Base-by-base conservation (phyloP, 2,797 vertebrate genomes). In the Chelidonichthys spinosus region DNA sequence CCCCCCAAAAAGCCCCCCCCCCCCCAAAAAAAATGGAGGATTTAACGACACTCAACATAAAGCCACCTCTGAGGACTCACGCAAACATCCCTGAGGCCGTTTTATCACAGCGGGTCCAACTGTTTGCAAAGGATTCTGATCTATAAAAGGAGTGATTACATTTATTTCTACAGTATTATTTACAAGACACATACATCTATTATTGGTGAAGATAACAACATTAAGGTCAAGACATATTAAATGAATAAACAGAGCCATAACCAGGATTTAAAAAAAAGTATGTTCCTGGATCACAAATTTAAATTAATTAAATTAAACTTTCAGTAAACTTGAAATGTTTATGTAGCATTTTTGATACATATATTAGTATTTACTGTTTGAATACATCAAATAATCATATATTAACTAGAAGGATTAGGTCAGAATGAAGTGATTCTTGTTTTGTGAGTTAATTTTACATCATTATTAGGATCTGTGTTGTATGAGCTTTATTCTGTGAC, bases 51-150 rank as follows among this genome's bases (percentile, higher is more conserved):
- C 68, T 47, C 69, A 81, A 64, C 63, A 81, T 59, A 62, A 68
- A 44, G 56, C 49, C 58, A 68, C 69, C 82, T 83, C 82, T 63
- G 47, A 65, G 67, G 79, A 82, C 43, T 40, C 37, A 52, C 18
- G 11, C 70, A 84, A 84, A 82, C 75, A 87, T 85, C 86, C 78
- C 76, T 49, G 47, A 59, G 47, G 40, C 59, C 17, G 49, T 84
- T 56, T 72, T 78, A 58, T 18, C 11, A 61, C 32, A 44, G 73
- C 59, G 14, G 52, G 15, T 17, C 64, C 60, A 46, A 70, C 69
- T 63, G 52, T 80, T 55, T 36, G 67, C 33, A 32, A 15, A 56
- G 25, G 44, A 46, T 39, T 15, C n/a, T 7, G 43, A 55, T 43
- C 35, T 17, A 46, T 42, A 25, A 9, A 17, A 15, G 8, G 5